These are phyloP conservation scores for Verasper variegatus DNA, from an alignment of 2,113 vertebrate species.

Conservation along the genomic window DNA sequence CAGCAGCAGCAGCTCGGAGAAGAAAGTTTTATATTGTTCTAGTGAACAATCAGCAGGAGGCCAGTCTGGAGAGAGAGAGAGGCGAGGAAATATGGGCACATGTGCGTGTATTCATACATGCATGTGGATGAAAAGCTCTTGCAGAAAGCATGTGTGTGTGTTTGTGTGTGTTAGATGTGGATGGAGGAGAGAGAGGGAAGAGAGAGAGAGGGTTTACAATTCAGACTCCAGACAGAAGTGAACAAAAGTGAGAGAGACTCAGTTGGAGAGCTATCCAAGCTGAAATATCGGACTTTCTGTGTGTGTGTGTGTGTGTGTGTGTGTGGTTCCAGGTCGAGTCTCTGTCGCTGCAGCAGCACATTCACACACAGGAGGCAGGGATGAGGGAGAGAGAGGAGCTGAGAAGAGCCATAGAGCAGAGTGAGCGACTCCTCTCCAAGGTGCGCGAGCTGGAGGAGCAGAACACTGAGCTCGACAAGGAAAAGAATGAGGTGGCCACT, in stretches of 20 bases:
- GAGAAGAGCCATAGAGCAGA: conserved; percentile 77
- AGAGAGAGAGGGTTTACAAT: conserved; percentile 3
- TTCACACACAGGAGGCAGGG: conserved; percentile 44
- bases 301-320: conserved; percentile 27
- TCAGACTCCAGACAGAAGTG: conserved; percentile 30
- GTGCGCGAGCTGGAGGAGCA: conserved; percentile 76
- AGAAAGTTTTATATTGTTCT: conserved; percentile 54
- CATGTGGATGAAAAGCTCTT: neutral
- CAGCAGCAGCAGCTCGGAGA: neutral
- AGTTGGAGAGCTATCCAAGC: conserved; percentile 30
- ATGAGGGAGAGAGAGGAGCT: conserved; percentile 83
- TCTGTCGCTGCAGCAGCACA: conserved; percentile 50
- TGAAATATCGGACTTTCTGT: conserved; percentile 55
- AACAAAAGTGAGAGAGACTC: conserved; percentile 35
- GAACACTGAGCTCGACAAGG: conserved; percentile 66
- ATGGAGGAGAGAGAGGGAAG: conserved; percentile 27
- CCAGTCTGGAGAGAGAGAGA: conserved; percentile 15
- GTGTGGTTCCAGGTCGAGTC: conserved; percentile 24
- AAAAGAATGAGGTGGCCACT: conserved; percentile 71
- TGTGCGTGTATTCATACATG: conserved; percentile 11
- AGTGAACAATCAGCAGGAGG: conserved; percentile 44
- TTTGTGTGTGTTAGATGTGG: conserved; percentile 11
- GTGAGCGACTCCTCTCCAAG: conserved; percentile 70
- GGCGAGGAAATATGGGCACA: conserved; percentile 12
- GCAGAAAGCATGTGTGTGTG: neutral